These are phyloP conservation scores for Drosophila nr. fundita DNA, from an alignment of 2,888 invertebrate species.

Conservation along the genomic window DNA sequence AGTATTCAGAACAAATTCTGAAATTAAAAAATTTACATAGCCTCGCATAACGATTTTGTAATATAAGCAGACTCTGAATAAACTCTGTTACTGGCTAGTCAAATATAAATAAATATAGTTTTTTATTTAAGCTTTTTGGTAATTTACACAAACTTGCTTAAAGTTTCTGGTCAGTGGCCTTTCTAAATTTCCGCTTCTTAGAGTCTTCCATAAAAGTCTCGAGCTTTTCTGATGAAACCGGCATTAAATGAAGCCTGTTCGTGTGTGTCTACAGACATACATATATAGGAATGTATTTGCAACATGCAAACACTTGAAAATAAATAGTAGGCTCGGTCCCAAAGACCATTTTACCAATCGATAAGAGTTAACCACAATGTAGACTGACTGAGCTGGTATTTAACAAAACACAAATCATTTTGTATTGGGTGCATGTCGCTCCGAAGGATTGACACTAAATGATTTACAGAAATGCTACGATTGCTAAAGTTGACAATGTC, in stretches of 20 bases:
- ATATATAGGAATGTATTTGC: slow-evolving; percentile 24
- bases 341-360: slow-evolving; percentile 17
- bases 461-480: slow-evolving; percentile 20
- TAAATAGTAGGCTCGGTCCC: slow-evolving; percentile 26
- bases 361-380: slow-evolving; percentile 19
- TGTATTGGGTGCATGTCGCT: slow-evolving; percentile 10
- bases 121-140: slow-evolving; percentile 19
- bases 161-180: slow-evolving; percentile 35
- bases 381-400: slow-evolving; percentile 55
- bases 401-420: slow-evolving; percentile 9
- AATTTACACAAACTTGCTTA: slow-evolving; percentile 36
- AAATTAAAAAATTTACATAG: background rate
- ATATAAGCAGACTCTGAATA: background rate
- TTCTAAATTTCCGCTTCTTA: slow-evolving; percentile 59
- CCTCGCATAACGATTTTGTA: background rate
- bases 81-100: background rate
- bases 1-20: background rate
- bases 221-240: slow-evolving; percentile 49
- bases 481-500: slow-evolving; percentile 50
- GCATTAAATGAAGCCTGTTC: slow-evolving; percentile 30
- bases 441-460: slow-evolving; percentile 27
- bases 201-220: slow-evolving; percentile 55
- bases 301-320: slow-evolving; percentile 45
- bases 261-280: background rate
- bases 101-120: slow-evolving; percentile 10